Evolutionary conservation across 1,140 invertebrate species (phyloP), one percentile per base, ranked within the genome.

Genomic region (Zaprionus vittiger): DNA sequence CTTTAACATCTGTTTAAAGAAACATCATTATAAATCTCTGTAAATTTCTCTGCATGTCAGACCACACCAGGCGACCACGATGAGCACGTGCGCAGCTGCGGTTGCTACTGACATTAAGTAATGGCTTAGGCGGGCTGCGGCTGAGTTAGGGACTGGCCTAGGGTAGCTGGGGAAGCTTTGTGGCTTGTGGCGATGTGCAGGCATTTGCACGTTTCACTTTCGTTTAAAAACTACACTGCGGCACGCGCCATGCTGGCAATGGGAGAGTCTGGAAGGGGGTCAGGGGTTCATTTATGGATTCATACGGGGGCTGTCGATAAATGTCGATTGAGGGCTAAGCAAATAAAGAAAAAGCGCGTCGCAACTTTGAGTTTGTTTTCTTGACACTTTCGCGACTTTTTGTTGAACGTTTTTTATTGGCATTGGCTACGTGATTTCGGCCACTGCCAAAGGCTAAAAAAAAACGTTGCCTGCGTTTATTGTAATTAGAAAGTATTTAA

Each of bases 401-500:
- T 37, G 54, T 24, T n/a, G 54, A 1, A 38, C 55, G 26, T 62
- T 15, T 68, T 71, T 55, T 54, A 77, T 73, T 81, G 82, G 76
- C 83, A 86, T 77, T 87, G 83, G 74, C 80, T 89, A 87, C 83
- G 83, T 87, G 83, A 89, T 86, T 86, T 83, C 61, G 77, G 77
- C 64, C 49, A 77, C 70, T 61, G 78, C 74, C 78, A 77, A 74
- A 80, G 78, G 63, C 75, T 74, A 73, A 65, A 59, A 65, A 59
- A 63, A 44, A 44, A 64, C 34, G 62, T 80, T 79, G 85, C 75
- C 84, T 81, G 81, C 78, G 81, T 89, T 89, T 89, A 89, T 89
- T 89, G 85, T 89, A 89, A 89, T 89, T 89, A 89, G 85, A 89
- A 89, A 89, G 85, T 89, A 89, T 89, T 89, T 89, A 89, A 89